A percentile compares a stretch with the other conserved stretches of the same genome.
Evolutionary conservation across 2,888 invertebrate genomes (phyloP).

Genomic region (Tanypteryx hageni): DNA sequence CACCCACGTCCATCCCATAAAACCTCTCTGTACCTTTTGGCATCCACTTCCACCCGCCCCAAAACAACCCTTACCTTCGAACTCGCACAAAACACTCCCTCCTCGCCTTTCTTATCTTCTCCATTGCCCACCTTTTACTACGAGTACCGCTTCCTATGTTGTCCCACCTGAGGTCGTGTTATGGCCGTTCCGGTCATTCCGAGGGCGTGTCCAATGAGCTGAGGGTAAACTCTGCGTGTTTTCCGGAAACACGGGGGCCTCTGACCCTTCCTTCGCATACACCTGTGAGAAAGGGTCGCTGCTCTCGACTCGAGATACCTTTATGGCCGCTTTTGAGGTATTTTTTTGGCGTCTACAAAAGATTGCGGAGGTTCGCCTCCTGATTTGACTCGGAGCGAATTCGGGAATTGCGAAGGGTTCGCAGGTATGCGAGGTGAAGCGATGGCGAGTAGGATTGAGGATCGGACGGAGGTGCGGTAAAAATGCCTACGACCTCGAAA

Average conservation of each 20-base stretch:
- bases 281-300: neutral
- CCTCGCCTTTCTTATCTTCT: neutral
- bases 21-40: no score
- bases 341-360: neutral
- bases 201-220: no score
- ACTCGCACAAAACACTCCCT: neutral
- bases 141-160: neutral
- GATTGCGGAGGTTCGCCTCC: no score
- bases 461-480: no score
- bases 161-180: conserved; percentile 50
- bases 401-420: conserved; percentile 10
- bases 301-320: neutral
- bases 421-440: neutral
- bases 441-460: no score
- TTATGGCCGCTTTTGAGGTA: neutral
- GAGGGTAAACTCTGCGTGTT: neutral
- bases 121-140: neutral
- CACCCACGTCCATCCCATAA: no score
- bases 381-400: neutral
- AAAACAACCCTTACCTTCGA: neutral
- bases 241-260: neutral
- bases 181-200: neutral
- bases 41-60: no score
- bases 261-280: neutral
- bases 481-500: neutral